phyloP scores from a whole-genome alignment of 1,140 invertebrate genomes.

The Drosophila nigrodunni region DNA sequence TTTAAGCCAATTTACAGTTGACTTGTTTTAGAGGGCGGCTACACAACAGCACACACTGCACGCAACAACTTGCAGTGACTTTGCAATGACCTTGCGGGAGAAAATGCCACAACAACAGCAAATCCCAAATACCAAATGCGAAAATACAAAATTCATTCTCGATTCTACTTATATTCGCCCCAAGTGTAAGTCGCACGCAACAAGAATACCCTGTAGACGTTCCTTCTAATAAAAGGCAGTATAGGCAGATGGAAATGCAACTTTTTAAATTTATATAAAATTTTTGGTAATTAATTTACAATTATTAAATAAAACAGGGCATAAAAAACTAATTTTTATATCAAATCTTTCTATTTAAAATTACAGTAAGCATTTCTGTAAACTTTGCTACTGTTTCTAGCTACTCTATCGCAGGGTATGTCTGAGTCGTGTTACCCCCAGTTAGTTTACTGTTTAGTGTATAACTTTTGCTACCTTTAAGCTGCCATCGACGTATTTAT shows the following conservation, averaged over 20 bases:
- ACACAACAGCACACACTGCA: constrained; percentile 19
- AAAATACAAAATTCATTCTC: constrained; percentile 37
- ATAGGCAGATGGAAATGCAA: neutral
- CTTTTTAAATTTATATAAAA: neutral
- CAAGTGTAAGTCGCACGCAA: constrained; percentile 48
- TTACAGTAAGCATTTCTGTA: neutral
- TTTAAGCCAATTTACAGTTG: constrained; percentile 81
- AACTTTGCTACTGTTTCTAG: neutral
- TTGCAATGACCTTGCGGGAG: constrained; percentile 66
- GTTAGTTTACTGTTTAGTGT: neutral
- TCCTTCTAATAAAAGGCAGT: too few relatives aligned
- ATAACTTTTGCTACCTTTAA: constrained; percentile 64
- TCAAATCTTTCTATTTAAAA: neutral
- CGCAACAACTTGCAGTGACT: constrained; percentile 57
- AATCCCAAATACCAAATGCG: constrained; percentile 34
- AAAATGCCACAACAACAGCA: constrained; percentile 26
- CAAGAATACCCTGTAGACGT: constrained; percentile 27
- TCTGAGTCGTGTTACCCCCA: neutral
- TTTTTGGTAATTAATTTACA: too few relatives aligned
- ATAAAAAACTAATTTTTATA: neutral
- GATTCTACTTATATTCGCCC: constrained; percentile 38
- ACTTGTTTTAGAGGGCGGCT: constrained; percentile 50
- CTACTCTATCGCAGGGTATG: neutral
- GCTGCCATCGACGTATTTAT: constrained; percentile 40
- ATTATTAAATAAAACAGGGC: too few relatives aligned